Evolutionary conservation across 1,140 invertebrate species (phyloP), one percentile per base, ranked within the genome.

Genomic region (Saccostrea glomerata): DNA sequence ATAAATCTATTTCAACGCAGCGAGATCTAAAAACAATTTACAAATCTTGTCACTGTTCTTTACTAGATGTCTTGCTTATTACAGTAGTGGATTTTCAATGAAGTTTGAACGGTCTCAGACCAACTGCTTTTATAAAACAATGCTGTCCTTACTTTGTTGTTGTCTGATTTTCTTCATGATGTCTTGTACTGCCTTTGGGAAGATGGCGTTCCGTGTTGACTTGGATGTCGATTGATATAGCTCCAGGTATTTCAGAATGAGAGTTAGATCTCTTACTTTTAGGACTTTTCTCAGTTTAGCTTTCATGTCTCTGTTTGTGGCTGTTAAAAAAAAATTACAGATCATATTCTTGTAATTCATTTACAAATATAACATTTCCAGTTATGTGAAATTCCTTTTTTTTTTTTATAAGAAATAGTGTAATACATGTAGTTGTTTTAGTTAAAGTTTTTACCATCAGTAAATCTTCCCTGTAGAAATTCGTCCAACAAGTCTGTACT

Each of bases 81-180:
- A n/a, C n/a, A n/a, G n/a, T n/a, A 9, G 47, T 47, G 30, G 2
- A 36, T 1, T 36, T 36, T 5, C 6, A 47, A 47, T 47, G 2
- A 47, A 47, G 47, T 7, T 47, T 36, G 30, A 47, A 47, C 6
- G 47, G 30, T 36, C 30, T 36, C 30, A 47, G 47, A 47, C 47
- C 47, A 47, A 47, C 1, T 47, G 40, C 47, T 3, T 47, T 47
- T 47, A 47, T 47, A 7, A 36, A 47, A 47, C 47, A 47, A 47
- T 15, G 23, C 7, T 23, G 13, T 23, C 40, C 55, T 6, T 85
- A 85, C 84, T 63, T 85, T 63, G 54, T 13, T 85, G 84, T 25
- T 85, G 11, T 63, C 63, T 63, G n/a, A 85, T 85, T 17, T 85
- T 85, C 58, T 85, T 85, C 47, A 85, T 85, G 9, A 85, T 20